Conservation (phyloP, 2,888 invertebrate species). For the Melieria omissa region DNA sequence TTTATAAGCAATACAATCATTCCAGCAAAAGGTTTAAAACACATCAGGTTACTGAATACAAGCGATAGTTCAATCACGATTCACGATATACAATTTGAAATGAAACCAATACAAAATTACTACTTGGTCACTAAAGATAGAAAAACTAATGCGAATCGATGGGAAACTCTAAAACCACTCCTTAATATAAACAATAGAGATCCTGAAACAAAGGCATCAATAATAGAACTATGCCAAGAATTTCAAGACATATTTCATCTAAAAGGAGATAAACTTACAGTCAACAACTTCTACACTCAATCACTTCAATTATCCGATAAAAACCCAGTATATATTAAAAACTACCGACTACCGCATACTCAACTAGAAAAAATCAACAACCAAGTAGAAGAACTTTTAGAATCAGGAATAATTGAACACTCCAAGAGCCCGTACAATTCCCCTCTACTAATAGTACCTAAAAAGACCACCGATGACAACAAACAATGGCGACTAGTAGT, state of each 20-base stretch:
- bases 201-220: no score
- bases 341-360: background rate
- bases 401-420: slow-evolving; percentile 22
- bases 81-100: no score
- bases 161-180: no score
- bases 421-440: slow-evolving; percentile 40
- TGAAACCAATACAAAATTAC: no score
- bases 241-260: slow-evolving; percentile 6
- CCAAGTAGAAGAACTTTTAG: background rate
- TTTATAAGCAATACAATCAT: no score
- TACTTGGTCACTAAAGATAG: no score
- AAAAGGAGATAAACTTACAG: background rate
- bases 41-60: no score
- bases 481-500: slow-evolving; percentile 36
- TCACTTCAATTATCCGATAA: background rate
- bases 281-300: slow-evolving; percentile 3
- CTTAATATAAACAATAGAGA: no score
- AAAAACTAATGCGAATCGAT: no score
- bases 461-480: slow-evolving; percentile 25
- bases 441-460: slow-evolving; percentile 39
- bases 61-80: no score
- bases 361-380: background rate
- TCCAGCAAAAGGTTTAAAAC: no score
- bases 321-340: background rate
- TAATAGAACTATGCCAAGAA: no score